Conservation (phyloP, 2,888 invertebrate genomes). For the Habrosyne pyritoides region DNA sequence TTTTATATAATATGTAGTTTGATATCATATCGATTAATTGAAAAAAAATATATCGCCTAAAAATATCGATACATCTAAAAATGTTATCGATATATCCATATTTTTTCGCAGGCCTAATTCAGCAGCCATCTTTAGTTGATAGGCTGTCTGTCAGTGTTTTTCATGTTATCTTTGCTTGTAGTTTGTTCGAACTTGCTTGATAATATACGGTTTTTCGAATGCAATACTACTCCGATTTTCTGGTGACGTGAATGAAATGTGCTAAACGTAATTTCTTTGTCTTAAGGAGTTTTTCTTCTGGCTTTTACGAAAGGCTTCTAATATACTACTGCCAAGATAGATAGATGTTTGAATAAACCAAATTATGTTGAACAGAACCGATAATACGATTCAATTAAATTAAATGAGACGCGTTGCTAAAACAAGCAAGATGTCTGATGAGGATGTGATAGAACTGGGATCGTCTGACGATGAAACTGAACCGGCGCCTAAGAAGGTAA, state of each 20-base stretch:
- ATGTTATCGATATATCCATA: too few species aligned
- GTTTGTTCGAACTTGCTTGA: background rate
- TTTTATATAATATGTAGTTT: too few species aligned
- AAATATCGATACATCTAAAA: too few species aligned
- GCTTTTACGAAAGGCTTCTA: background rate
- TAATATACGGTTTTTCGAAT: background rate
- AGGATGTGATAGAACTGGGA: slow-evolving; percentile 75
- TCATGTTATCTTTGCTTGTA: too few species aligned
- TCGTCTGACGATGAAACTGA: slow-evolving; percentile 75
- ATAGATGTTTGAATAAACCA: background rate
- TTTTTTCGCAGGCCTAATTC: too few species aligned
- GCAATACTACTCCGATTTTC: background rate
- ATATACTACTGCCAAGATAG: background rate
- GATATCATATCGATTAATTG: too few species aligned
- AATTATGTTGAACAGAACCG: background rate
- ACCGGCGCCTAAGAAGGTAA: slow-evolving; percentile 69
- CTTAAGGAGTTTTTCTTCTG: background rate
- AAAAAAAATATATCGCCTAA: too few species aligned
- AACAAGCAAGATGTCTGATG: slow-evolving; percentile 59
- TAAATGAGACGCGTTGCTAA: background rate
- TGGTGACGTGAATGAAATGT: background rate
- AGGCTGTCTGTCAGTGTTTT: too few species aligned
- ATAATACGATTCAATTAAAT: background rate
- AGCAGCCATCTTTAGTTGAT: too few species aligned
- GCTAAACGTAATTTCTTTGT: background rate